These are phyloP conservation scores for Pyrocoelia pectoralis DNA, from an alignment of 2,888 invertebrate genomes.

Conservation along the genomic window DNA sequence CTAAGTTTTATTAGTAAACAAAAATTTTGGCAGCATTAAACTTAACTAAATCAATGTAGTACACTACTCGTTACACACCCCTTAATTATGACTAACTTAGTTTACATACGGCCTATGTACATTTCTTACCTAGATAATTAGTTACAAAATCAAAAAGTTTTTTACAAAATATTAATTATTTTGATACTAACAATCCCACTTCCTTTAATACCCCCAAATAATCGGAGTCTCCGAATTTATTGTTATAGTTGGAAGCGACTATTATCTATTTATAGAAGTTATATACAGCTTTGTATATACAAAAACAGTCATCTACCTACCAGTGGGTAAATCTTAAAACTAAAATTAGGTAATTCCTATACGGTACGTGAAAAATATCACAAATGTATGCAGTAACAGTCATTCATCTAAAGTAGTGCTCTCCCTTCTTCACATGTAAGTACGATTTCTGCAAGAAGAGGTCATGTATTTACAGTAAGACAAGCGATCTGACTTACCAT, in stretches of 20 bases:
- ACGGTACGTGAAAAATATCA: conserved; percentile 42
- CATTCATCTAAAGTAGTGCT: conserved; percentile 20
- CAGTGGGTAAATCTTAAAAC: conserved; percentile 23
- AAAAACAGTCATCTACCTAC: conserved; percentile 25
- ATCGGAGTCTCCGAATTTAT: conserved; percentile 14
- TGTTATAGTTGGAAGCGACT: conserved; percentile 28
- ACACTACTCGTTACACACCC: conserved; percentile 13
- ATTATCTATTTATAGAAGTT: conserved; percentile 29
- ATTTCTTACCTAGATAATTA: conserved; percentile 4
- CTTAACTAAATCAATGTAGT: conserved; percentile 6
- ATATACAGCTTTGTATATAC: conserved; percentile 30
- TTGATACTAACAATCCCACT: conserved; percentile 13
- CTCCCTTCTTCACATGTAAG: conserved; percentile 26
- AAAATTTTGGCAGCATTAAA: conserved; percentile 15
- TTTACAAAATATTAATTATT: conserved; percentile 20
- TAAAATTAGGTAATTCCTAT: conserved; percentile 28
- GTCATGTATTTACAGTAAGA: background rate
- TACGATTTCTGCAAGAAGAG: conserved; percentile 24
- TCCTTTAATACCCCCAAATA: conserved; percentile 23
- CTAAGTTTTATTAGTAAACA: conserved; percentile 3
- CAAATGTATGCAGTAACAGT: conserved; percentile 33
- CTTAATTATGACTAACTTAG: conserved; percentile 16
- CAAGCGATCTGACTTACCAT: conserved; percentile 19
- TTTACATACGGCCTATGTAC: conserved; percentile 16
- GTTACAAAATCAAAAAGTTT: conserved; percentile 18